Evolutionary conservation across 2,113 vertebrate genomes (phyloP).

Genomic region (Aptenodytes forsteri): DNA sequence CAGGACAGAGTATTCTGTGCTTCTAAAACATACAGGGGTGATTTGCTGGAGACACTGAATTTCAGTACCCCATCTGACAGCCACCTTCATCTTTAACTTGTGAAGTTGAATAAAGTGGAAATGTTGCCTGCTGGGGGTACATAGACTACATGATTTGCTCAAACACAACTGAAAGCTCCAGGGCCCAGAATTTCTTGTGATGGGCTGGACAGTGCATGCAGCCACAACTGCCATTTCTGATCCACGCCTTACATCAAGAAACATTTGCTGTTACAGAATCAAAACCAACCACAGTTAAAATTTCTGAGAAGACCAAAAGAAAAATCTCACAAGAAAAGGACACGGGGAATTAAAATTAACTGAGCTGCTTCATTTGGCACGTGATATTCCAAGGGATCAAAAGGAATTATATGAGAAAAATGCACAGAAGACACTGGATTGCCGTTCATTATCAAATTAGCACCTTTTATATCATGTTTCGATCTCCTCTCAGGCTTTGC

Average conservation of each 20-base stretch:
- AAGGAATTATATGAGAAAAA: slow-evolving; percentile 23
- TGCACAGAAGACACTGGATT: background rate
- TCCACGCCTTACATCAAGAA: background rate
- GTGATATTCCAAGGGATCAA: background rate
- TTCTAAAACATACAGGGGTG: background rate
- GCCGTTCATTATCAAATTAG: background rate
- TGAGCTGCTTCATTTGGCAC: background rate
- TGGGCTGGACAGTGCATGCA: background rate
- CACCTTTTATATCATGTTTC: slow-evolving; percentile 24
- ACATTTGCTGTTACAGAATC: background rate
- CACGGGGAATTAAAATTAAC: background rate
- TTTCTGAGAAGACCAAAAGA: background rate
- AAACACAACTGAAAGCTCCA: slow-evolving; percentile 23
- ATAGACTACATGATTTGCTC: background rate
- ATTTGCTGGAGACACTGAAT: slow-evolving; percentile 10
- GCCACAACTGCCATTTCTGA: background rate
- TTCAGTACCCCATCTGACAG: slow-evolving; percentile 25
- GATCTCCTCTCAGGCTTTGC: background rate
- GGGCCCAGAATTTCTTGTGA: background rate
- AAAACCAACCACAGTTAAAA: background rate
- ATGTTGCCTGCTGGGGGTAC: slow-evolving; percentile 39
- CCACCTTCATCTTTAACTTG: slow-evolving; percentile 13
- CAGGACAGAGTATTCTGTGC: background rate
- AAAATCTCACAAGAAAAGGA: background rate
- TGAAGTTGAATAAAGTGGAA: slow-evolving; percentile 40